Evolutionary conservation across 2,888 invertebrate species (phyloP), one percentile per base, ranked within the genome.

Genomic region (Ashinkailepas kermadecensis): DNA sequence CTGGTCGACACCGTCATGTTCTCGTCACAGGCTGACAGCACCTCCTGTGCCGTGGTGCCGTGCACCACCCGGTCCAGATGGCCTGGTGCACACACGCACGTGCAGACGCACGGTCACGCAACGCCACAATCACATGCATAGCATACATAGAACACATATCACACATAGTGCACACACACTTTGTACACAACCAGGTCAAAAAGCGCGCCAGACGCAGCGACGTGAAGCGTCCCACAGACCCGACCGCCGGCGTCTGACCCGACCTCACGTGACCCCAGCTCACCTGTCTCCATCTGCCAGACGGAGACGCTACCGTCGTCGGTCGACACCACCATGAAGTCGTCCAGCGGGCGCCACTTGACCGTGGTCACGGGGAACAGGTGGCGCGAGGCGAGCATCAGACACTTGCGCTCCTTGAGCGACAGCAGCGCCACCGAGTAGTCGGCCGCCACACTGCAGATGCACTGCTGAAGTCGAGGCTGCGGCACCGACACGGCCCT

Each of bases 201-300:
- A 39, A 39, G 39, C 39, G 39, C 4, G 39, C 39, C 39, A 39
- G 39, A 39, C 39, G 39, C 39, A 39, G 39, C 4, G 2, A 39
- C 39, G 39, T 4, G 39, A 39, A 1, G 39, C 39, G 39, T 4
- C 39, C 39, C 39, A 39, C 39, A 39, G 39, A 39, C 39, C 39
- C 39, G 39, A 39, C 39, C 39, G 4, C 39, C 39, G 39, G 39
- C 39, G 39, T 39, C 39, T 39, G 39, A 39, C 39, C 39, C 39
- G 39, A 39, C 4, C 39, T 39, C 39, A 25, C 74, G 18, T 15
- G 12, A 39, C 10, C 74, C 54, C 1, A 21, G 10, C 85, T 83
- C 84, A 89, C 91, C 91, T 3, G 99, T 99, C 89, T 99, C 99
- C 97, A 99, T 99, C 90, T 99, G 99, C 99, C 99, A 99, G 0